phyloP scores from a whole-genome alignment of 2,797 vertebrate genomes.

The Anguilla pacifica region DNA sequence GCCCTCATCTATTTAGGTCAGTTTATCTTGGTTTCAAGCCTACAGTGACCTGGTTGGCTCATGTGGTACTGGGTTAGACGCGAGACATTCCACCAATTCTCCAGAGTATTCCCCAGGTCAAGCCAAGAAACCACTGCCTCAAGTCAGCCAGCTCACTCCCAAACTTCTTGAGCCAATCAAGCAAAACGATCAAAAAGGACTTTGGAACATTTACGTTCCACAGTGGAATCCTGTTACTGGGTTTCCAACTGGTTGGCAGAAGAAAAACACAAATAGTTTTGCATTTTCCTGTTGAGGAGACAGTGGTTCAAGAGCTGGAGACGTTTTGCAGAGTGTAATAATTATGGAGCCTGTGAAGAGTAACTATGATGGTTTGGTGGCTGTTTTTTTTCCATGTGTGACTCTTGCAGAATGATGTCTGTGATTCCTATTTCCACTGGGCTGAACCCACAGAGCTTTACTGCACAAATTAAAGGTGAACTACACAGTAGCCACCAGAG shows the following conservation, averaged over 20 bases:
- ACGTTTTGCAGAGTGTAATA: neutral
- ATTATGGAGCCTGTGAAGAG: neutral
- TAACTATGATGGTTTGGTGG: neutral
- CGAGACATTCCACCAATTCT: neutral
- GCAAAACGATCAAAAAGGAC: neutral
- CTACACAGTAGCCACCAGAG: neutral
- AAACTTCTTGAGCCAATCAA: neutral
- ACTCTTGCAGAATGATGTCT: neutral
- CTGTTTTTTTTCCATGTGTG: neutral
- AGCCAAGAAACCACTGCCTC: neutral
- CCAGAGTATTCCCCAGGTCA: neutral
- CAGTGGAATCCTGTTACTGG: neutral
- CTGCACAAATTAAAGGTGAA: neutral
- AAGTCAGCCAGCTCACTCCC: neutral
- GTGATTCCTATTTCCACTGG: neutral
- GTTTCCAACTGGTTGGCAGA: neutral
- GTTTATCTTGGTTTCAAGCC: neutral
- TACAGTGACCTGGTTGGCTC: conserved; percentile 13
- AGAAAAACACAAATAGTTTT: neutral
- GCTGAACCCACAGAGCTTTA: neutral
- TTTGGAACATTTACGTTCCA: neutral
- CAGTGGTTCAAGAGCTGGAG: neutral
- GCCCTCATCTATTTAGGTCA: conserved; percentile 17
- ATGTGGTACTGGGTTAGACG: neutral
- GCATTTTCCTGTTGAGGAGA: neutral